Base-by-base conservation (phyloP, 1,140 invertebrate genomes). In the Anagrus nilaparvatae region DNA sequence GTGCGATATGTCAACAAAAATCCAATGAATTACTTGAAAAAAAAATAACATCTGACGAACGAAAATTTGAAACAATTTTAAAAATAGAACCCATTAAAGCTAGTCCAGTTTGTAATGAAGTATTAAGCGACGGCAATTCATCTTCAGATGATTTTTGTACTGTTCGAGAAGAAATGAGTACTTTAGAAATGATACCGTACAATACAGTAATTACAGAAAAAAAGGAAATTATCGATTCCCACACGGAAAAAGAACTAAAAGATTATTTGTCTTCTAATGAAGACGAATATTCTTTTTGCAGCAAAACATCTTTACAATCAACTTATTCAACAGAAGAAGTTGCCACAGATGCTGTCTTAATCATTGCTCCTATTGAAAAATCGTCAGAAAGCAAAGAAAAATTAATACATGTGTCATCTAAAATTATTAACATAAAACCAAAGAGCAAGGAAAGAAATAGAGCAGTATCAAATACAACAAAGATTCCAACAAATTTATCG, bases 91-190 rank as follows among this genome's bases (percentile, higher is more conserved):
- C n/a, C n/a, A n/a, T n/a, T n/a, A n/a, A n/a, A n/a, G n/a, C n/a
- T n/a, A n/a, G n/a, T n/a, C n/a, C n/a, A n/a, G n/a, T n/a, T n/a
- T n/a, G n/a, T n/a, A n/a, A n/a, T n/a, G n/a, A n/a, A n/a, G n/a
- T n/a, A n/a, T n/a, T n/a, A n/a, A n/a, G n/a, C n/a, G n/a, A n/a
- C n/a, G n/a, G n/a, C n/a, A n/a, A n/a, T n/a, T n/a, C 24, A 27
- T 7, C 6, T 7, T 42, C 40, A 12, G 45, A 43, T 6, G 45
- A 47, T 10, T 47, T 43, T 35, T 43, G 40, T n/a, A 39, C 45
- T 17, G 40, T 47, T 7, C 14, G 14, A 6, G 45, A 47, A 13
- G 39, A 37, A n/a, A 35, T 16, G 9, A 32, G 29, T 16, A 36
- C 12, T 16, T 30, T 19, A 27, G 10, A 9, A 3, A 23, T 9